Conservation (phyloP, 37 sponge, comb jelly and placozoan species). For the Cliona cf. orientalis region DNA sequence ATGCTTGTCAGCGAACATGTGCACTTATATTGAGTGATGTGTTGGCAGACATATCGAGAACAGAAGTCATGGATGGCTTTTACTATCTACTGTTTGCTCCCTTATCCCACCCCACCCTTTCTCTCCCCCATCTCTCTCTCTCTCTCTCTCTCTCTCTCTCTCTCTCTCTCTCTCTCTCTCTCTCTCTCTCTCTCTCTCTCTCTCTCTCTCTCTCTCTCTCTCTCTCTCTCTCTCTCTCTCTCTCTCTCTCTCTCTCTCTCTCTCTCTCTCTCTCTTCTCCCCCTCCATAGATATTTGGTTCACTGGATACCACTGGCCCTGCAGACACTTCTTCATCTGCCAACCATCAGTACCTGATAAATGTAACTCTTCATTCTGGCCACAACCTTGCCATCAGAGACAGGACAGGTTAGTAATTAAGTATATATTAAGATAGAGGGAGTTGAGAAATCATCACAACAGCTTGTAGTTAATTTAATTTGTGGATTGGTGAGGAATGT, state of each 20-base stretch:
- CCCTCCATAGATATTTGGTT: slow-evolving; percentile 27
- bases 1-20: no score
- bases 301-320: no score
- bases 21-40: no score
- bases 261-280: slow-evolving; percentile 15
- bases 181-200: slow-evolving; percentile 22
- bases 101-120: no score
- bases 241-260: slow-evolving; percentile 27
- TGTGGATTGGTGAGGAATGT: no score
- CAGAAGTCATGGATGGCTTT: no score
- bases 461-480: no score
- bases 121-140: not conserved
- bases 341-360: slow-evolving; percentile 35
- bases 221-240: slow-evolving; percentile 28
- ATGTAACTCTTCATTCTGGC: slow-evolving; percentile 54
- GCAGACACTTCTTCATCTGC: no score
- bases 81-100: no score
- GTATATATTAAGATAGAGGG: no score
- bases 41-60: no score
- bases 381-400: slow-evolving; percentile 75
- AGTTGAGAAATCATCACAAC: no score
- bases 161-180: slow-evolving; percentile 30
- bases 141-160: slow-evolving; percentile 24
- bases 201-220: slow-evolving; percentile 22
- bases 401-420: slow-evolving; percentile 58